Percentiles rank a stretch among this genome's conserved stretches.
phyloP scores from a whole-genome alignment of 2,113 vertebrate species.

The Panthera uncia region DNA sequence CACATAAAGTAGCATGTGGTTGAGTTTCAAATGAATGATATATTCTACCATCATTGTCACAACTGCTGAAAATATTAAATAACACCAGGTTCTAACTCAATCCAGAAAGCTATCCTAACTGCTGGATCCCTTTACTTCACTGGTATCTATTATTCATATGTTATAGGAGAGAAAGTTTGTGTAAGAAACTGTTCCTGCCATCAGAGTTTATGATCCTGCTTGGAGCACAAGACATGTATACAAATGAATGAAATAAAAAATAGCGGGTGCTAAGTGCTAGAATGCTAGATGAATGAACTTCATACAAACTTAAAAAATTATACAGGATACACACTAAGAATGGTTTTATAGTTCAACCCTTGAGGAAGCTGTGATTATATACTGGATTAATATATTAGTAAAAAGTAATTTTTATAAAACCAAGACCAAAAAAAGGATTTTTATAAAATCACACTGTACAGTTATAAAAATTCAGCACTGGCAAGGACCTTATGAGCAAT shows the following conservation, averaged over 20 bases:
- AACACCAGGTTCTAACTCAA: neutral
- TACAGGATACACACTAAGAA: neutral
- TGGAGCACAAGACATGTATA: neutral
- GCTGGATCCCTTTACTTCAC: neutral
- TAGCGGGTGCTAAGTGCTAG: neutral
- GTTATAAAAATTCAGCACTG: neutral
- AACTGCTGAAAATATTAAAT: conserved; percentile 29
- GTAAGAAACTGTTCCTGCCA: neutral
- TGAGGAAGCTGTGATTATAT: neutral
- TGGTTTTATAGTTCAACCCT: neutral
- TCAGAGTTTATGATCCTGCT: neutral
- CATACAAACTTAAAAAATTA: neutral
- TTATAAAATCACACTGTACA: neutral
- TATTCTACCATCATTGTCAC: neutral
- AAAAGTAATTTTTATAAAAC: conserved; percentile 18
- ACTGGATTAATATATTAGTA: neutral
- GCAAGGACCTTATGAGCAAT: neutral
- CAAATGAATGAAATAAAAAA: neutral
- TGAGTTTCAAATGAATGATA: neutral
- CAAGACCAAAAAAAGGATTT: neutral
- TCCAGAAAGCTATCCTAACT: neutral
- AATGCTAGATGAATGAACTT: neutral
- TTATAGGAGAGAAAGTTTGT: neutral
- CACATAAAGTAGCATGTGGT: neutral
- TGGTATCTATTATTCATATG: neutral